phyloP scores from a whole-genome alignment of 2,797 vertebrate species.

The Knipowitschia caucasica region DNA sequence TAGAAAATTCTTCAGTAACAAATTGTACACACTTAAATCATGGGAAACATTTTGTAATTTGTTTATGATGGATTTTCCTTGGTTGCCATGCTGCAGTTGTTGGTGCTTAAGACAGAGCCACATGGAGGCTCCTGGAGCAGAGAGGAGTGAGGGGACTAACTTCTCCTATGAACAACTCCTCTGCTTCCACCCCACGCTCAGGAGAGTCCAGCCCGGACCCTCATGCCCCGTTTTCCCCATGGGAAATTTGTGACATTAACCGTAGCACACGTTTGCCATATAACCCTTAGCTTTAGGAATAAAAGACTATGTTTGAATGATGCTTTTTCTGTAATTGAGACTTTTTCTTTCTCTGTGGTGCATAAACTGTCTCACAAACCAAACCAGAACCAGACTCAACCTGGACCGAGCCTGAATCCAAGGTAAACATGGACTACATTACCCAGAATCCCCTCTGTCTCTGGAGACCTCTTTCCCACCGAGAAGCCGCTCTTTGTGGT shows the following conservation, averaged over 20 bases:
- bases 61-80: background rate
- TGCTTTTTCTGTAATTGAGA: conserved; percentile 35
- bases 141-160: conserved; percentile 52
- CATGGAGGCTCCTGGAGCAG: conserved; percentile 44
- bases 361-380: conserved; percentile 35
- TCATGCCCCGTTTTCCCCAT: conserved; percentile 74
- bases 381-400: conserved; percentile 28
- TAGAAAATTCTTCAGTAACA: too few relatives aligned
- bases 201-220: conserved; percentile 61
- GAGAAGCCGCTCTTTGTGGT: too few relatives aligned
- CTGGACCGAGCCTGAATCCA: conserved; percentile 12
- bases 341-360: conserved; percentile 47
- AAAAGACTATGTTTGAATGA: conserved; percentile 36
- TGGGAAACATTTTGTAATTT: background rate
- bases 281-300: conserved; percentile 51
- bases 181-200: conserved; percentile 26
- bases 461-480: conserved; percentile 11
- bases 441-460: conserved; percentile 49
- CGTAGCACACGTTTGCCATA: conserved; percentile 64
- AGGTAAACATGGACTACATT: conserved; percentile 61
- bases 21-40: background rate
- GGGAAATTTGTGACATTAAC: conserved; percentile 71
- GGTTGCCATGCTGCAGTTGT: conserved; percentile 20
- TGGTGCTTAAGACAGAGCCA: conserved; percentile 43
- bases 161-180: conserved; percentile 60